Conservation (phyloP, 2,888 invertebrate species). For the Biston stratarius region DNA sequence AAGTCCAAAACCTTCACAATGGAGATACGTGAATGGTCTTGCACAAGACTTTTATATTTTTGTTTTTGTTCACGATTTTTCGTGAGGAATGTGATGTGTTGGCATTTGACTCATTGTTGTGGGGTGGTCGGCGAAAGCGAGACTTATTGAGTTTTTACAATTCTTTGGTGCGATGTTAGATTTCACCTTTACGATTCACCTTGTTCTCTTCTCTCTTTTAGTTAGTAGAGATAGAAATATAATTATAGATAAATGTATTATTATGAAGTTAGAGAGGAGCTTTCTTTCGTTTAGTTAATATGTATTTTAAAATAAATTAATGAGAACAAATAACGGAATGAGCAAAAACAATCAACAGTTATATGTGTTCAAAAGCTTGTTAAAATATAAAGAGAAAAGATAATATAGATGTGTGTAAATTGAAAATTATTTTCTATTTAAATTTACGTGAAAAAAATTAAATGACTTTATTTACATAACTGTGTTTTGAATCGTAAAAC, state of each 20-base stretch:
- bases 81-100: conserved; percentile 69
- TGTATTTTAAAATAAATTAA: neutral
- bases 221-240: too few species aligned
- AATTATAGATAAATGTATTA: too few species aligned
- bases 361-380: neutral
- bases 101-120: conserved; percentile 65
- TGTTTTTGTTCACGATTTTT: conserved; percentile 77
- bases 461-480: neutral
- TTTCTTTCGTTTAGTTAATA: neutral
- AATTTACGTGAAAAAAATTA: neutral
- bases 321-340: neutral
- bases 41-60: conserved; percentile 72
- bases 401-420: too few species aligned
- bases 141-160: conserved; percentile 51
- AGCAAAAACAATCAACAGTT: neutral
- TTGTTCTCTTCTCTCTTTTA: conserved; percentile 15
- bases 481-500: conserved; percentile 3
- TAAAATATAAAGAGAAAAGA: neutral
- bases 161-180: conserved; percentile 45
- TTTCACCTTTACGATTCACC: conserved; percentile 36
- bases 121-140: conserved; percentile 81
- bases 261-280: neutral
- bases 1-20: conserved; percentile 74
- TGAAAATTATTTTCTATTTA: neutral
- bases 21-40: conserved; percentile 72